Base-by-base conservation (phyloP, 2,888 invertebrate species). In the Parelbella ahira region DNA sequence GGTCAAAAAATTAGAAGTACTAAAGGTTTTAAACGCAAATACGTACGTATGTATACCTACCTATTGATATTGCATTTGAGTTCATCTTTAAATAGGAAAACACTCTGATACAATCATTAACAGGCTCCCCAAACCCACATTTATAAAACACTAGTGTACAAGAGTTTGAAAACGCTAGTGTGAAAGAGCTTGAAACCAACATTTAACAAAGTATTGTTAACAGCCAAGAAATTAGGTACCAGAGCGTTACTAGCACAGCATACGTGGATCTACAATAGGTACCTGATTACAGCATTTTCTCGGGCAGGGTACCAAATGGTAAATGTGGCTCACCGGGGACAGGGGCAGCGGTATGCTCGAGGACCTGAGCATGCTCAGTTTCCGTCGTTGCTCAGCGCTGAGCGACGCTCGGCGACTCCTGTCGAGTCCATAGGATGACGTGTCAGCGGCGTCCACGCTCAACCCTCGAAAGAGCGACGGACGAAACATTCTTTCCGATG, bases 321-420 rank as follows among this genome's bases (percentile, higher is more conserved):
- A 88, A 81, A 88, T 87, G 82, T 88, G 81, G 83, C 88, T 87
- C 86, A 88, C 88, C 82, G 86, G 82, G 38, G 75, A 74, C 74
- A 81, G 67, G 56, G 82, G 75, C 19, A 70, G 49, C 1, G 82
- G 78, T 55, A 79, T 77, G 70, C 83, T 84, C 39, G 75, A 45
- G 1, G 80, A 65, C 49, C 86, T 55, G 28, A 86, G 72, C 74
- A 86, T 55, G 63, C 71, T 76, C 61, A 87, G 69, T 65, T 74
- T 75, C 13, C 86, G 65, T 8, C 81, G 69, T 61, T 87, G 86
- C 58, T 87, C 87, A 1, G 77, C 74, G 18, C 81, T 78, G 47
- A 87, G 69, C 50, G 86, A 86, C 4, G 84, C 83, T 1, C 87
- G 76, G 2, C 87, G 83, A 50, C 86, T 87, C 77, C 87, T 86